Conservation (phyloP, 2,888 invertebrate species). For the Electrophaes corylata region DNA sequence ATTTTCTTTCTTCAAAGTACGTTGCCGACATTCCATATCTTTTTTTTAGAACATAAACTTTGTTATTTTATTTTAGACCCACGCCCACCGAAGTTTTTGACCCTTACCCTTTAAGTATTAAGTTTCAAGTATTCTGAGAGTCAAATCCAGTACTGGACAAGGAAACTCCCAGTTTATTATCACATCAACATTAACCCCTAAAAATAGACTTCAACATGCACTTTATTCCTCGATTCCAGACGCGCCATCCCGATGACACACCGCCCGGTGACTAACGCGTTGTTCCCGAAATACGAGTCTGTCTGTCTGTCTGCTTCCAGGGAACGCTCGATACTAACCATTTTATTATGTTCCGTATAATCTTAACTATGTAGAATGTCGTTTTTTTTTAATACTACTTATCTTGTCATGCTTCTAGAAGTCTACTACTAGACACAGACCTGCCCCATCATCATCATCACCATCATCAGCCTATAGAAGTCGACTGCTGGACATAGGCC, state of each 20-base stretch:
- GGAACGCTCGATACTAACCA: neutral
- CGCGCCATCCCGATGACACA: conserved; percentile 50
- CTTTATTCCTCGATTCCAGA: conserved; percentile 20
- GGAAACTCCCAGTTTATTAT: conserved; percentile 1
- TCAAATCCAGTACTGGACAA: neutral
- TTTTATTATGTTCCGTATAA: neutral
- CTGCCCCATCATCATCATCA: too few species aligned
- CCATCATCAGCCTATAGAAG: too few species aligned
- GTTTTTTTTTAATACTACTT: too few species aligned
- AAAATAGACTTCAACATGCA: conserved; percentile 9
- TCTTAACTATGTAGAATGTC: too few species aligned
- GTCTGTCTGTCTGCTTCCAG: conserved; percentile 45
- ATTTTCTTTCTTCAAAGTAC: too few species aligned
- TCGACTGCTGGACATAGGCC: too few species aligned
- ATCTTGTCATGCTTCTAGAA: too few species aligned
- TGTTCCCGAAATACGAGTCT: conserved; percentile 58
- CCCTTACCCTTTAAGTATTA: neutral
- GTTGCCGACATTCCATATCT: too few species aligned
- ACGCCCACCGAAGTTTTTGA: neutral
- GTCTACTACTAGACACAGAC: too few species aligned
- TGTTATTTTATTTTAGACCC: neutral
- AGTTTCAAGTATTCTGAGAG: neutral
- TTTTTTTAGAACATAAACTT: too few species aligned
- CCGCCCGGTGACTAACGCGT: conserved; percentile 57
- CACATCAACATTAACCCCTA: neutral